Evolutionary conservation across 2,113 vertebrate genomes (phyloP).

Genomic region (Baryphthengus martii): DNA sequence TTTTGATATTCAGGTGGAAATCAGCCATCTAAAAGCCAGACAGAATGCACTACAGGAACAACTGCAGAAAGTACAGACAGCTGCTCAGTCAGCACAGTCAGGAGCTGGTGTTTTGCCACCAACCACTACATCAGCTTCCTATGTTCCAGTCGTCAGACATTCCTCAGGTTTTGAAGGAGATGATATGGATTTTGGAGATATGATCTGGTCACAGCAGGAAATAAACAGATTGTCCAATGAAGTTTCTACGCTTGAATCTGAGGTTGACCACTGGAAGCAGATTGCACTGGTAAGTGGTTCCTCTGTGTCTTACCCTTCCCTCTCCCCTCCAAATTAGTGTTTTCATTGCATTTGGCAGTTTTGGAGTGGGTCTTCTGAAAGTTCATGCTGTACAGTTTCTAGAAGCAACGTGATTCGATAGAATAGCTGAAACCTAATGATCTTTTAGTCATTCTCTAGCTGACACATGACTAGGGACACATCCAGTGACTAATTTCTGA

Average conservation of each 20-base stretch:
- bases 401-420: not conserved
- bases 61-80: slow-evolving; percentile 81
- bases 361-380: not conserved
- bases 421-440: not conserved
- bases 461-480: not conserved
- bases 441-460: not conserved
- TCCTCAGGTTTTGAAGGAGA: slow-evolving; percentile 85
- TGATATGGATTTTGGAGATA: slow-evolving; percentile 91
- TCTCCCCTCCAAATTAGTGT: not conserved
- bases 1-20: slow-evolving; percentile 83
- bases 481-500: not conserved
- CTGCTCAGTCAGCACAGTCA: slow-evolving; percentile 67
- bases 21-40: slow-evolving; percentile 93
- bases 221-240: slow-evolving; percentile 92
- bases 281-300: slow-evolving; percentile 82
- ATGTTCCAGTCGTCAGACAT: slow-evolving; percentile 67
- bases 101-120: slow-evolving; percentile 65
- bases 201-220: slow-evolving; percentile 95
- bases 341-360: not conserved
- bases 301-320: not conserved
- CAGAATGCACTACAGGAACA: slow-evolving; percentile 90
- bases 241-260: slow-evolving; percentile 85
- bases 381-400: not conserved
- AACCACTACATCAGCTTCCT: slow-evolving; percentile 63
- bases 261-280: slow-evolving; percentile 89